Conservation (phyloP, 1,140 invertebrate species). For the Drosophila rhopaloa region DNA sequence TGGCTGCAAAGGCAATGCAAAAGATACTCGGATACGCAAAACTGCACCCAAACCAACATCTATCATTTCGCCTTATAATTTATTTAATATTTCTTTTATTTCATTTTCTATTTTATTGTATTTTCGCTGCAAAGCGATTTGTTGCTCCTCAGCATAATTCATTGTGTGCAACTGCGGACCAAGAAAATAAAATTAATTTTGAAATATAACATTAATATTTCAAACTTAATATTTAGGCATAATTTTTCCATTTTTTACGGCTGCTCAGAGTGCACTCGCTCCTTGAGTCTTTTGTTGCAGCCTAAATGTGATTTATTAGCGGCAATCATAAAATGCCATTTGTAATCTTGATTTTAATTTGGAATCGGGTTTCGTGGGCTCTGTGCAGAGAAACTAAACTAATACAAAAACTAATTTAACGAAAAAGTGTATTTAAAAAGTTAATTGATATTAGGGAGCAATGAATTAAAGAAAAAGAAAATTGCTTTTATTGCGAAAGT, state of each 20-base stretch:
- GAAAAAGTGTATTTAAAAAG: background rate
- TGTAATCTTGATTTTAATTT: constrained; percentile 47
- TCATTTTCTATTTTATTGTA: constrained; percentile 37
- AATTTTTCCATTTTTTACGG: constrained; percentile 45
- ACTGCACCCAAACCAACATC: constrained; percentile 53
- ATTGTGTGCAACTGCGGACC: constrained; percentile 23
- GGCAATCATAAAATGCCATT: constrained; percentile 59
- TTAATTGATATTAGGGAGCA: background rate
- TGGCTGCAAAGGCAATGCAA: constrained; percentile 40
- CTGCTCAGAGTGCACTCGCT: constrained; percentile 44
- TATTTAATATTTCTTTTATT: constrained; percentile 39
- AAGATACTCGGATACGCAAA: constrained; percentile 60
- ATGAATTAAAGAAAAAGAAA: background rate
- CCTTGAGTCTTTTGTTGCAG: constrained; percentile 71
- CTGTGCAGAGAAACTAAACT: background rate
- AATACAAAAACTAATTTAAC: background rate
- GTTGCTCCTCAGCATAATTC: constrained; percentile 54
- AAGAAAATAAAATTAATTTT: constrained; percentile 30
- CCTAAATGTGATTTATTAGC: constrained; percentile 62
- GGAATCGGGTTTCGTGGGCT: constrained; percentile 15
- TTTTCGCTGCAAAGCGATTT: constrained; percentile 46
- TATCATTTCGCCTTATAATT: constrained; percentile 42
- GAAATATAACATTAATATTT: constrained; percentile 32
- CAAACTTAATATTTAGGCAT: constrained; percentile 34
- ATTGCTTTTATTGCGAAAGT: background rate